Evolutionary conservation across 2,888 invertebrate genomes (phyloP).

Genomic region (Drosophila mercatorum): DNA sequence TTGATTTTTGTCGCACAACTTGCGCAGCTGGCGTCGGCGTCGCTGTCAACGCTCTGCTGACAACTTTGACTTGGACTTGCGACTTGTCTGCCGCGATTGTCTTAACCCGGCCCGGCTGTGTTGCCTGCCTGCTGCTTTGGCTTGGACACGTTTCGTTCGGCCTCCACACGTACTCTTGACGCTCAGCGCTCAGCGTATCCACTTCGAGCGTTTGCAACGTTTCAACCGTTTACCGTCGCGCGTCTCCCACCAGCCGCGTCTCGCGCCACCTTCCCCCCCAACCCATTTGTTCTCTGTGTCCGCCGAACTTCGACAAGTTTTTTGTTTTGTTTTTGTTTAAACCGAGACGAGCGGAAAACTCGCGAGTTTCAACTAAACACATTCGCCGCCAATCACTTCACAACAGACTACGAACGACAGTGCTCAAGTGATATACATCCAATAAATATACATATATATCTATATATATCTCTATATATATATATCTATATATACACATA

Average conservation of each 20-base stretch:
- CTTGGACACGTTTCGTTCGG: constrained; percentile 72
- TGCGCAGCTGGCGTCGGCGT: constrained; percentile 31
- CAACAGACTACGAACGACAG: constrained; percentile 10
- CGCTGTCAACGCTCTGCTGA: constrained; percentile 31
- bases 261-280: not conserved
- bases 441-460: not conserved
- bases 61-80: constrained; percentile 53
- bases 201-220: constrained; percentile 18
- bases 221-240: constrained; percentile 35
- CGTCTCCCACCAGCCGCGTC: constrained; percentile 8
- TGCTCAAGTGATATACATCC: constrained; percentile 19
- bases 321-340: constrained; percentile 26
- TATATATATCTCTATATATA: no score
- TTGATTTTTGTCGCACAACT: constrained; percentile 56
- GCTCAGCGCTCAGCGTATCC: constrained; percentile 36
- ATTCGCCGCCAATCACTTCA: constrained; percentile 5
- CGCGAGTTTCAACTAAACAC: constrained; percentile 13
- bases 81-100: constrained; percentile 60
- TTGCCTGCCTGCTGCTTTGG: constrained; percentile 67
- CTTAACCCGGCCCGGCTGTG: constrained; percentile 64
- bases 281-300: constrained; percentile 19
- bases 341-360: not conserved
- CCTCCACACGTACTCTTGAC: constrained; percentile 35
- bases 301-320: constrained; percentile 8
- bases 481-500: not conserved